Evolutionary conservation across 2,797 vertebrate species (phyloP), one percentile per base, ranked within the genome.

Genomic region (Sebastes minor): DNA sequence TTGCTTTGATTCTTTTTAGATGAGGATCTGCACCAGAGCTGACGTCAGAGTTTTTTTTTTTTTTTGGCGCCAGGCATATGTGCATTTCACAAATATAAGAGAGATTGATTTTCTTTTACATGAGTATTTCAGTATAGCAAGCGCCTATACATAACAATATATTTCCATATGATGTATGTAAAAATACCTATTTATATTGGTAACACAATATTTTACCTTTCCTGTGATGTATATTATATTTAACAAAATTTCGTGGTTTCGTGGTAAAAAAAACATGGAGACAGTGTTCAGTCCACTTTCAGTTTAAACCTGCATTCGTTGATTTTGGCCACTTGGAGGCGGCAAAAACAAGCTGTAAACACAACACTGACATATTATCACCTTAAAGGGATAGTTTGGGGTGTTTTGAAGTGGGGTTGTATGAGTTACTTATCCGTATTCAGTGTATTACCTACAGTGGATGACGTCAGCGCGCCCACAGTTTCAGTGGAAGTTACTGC

Each of bases 11-110:
- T 88, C 74, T 55, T 86, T 80, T 71, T 53, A 77, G 62, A 79
- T 74, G 76, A 78, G 80, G 81, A 84, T 71, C 90, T 90, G 92
- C 93, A 92, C 90, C 78, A 81, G 30, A 42, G 38, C 74, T 95
- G 93, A 93, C 92, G 92, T 95, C 90, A 94, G 75, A 87, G 55
- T 75, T 52, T 35, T 35, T 35, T 4, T 25, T 74, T 65, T 14
- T 53, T 68, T 77, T 68, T 77, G 76, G 35, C 60, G 74, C 64
- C 73, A 76, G 46, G 30, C 57, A 61, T 63, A 9, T 18, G 3
- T 60, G 64, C 16, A 57, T 63, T 22, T 74, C 33, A 77, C 27
- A 63, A n/a, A 71, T 18, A 35, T 33, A 18, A 9, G 33, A 38
- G 22, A 14, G n/a, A 22, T 63, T 63, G 12, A 62, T 32, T 35